phyloP scores from a whole-genome alignment of 2,797 vertebrate genomes.

The Siniperca undulata region DNA sequence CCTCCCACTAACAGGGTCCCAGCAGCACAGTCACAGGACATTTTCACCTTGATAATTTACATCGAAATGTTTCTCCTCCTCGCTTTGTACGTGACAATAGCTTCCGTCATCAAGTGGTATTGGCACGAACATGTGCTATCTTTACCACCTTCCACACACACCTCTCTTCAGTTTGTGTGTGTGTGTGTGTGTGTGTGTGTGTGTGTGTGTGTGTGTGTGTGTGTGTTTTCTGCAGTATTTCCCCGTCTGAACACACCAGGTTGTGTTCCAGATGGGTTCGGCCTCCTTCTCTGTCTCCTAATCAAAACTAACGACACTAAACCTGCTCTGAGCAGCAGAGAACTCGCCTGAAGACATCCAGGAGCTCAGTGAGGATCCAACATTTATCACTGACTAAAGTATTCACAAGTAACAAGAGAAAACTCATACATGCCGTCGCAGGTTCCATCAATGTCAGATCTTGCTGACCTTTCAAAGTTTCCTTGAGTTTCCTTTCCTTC shows the following conservation, averaged over 20 bases:
- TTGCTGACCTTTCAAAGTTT: not conserved
- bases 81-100: too few species aligned
- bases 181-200: not conserved
- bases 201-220: not conserved
- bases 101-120: too few species aligned
- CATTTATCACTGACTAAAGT: constrained; percentile 52
- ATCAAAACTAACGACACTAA: constrained; percentile 61
- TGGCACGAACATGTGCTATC: not conserved
- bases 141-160: not conserved
- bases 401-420: not conserved
- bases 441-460: constrained; percentile 9
- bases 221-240: constrained; percentile 5
- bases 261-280: constrained; percentile 56
- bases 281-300: constrained; percentile 54
- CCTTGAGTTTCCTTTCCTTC: too few species aligned
- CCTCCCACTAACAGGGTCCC: too few species aligned
- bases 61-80: too few species aligned
- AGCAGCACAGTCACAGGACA: too few species aligned
- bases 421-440: not conserved
- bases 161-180: not conserved
- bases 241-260: constrained; percentile 28
- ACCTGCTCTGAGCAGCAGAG: constrained; percentile 35
- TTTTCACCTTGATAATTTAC: too few species aligned
- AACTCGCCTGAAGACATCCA: constrained; percentile 12
- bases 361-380: not conserved